Base-by-base conservation (phyloP, 2,888 invertebrate genomes). In the Nomada flava region DNA sequence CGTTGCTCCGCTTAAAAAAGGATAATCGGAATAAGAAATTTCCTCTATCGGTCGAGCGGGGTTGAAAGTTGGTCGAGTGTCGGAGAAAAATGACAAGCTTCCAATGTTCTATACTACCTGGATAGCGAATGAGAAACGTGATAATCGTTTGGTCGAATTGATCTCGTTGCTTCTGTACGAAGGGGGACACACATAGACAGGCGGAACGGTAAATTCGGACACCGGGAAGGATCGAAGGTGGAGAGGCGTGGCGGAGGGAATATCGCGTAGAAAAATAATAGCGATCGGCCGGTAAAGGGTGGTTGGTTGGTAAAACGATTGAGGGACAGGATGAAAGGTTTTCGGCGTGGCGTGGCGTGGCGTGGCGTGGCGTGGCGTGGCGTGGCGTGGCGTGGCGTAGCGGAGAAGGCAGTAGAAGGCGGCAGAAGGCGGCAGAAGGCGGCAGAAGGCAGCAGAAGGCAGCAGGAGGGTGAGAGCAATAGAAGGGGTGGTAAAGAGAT, bases 251-350 rank as follows among this genome's bases (percentile, higher is more conserved):
- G 50, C 44, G 15, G 44, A 23, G 53, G 5, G 20, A 13, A 55
- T 52, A 26, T 50, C 11, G 23, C 26, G 10, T 23, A 9, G 77
- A 11, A 11, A 42, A 15, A 57, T 47, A 15, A 57, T 53, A 52
- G 70, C 11, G n/a, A 77, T 70, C 62, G 65, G 80, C 50, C 57
- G 73, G 63, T 72, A 67, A 78, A 63, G 65, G 67, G 60, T 67
- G 57, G 72, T 67, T 23, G 72, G 65, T 67, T 60, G 69, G 47
- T 50, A 52, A 64, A 71, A 71, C 42, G 29, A 29, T 20, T 53
- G 53, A 23, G 57, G 20, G 23, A 23, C 57, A 57, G 57, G 57
- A 57, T 23, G 10, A 47, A 13, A 47, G 47, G 47, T 13, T 47
- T 29, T 7, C 29, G 7, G 29, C 29, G 29, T 29, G 29, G 29